Evolutionary conservation across 1,140 invertebrate species (phyloP).

Genomic region (Neotoxoptera formosana): DNA sequence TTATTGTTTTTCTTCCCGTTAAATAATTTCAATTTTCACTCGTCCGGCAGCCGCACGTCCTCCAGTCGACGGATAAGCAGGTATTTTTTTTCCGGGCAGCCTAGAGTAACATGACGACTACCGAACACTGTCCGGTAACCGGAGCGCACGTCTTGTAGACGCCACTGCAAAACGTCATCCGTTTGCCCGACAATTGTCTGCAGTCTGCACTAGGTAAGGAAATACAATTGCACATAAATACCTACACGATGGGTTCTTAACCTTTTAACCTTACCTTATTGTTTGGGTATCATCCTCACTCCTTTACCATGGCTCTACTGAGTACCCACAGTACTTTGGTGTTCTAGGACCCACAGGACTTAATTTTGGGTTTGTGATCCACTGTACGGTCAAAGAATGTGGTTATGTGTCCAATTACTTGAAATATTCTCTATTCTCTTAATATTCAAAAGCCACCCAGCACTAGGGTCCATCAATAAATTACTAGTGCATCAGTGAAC

Average conservation of each 20-base stretch:
- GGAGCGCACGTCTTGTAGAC: not conserved
- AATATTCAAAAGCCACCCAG: too few species aligned
- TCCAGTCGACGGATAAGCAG: not conserved
- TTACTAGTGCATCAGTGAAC: not conserved
- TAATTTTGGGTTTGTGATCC: not conserved
- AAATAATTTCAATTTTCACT: not conserved
- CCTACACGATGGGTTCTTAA: not conserved
- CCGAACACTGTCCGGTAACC: not conserved
- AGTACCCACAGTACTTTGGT: too few species aligned
- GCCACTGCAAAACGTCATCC: not conserved
- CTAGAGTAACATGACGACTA: not conserved
- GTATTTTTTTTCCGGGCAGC: not conserved
- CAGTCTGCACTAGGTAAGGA: not conserved
- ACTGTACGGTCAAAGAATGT: not conserved
- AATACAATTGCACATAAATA: not conserved
- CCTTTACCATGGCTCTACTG: not conserved
- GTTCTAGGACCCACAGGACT: not conserved
- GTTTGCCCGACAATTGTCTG: not conserved
- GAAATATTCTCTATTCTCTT: not conserved
- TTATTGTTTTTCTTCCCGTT: not conserved
- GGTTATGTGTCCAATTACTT: not conserved
- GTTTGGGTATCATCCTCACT: not conserved
- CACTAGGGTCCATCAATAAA: not conserved
- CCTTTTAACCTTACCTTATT: not conserved
- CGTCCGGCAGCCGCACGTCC: not conserved